These are phyloP conservation scores for Globodera rostochiensis DNA, from an alignment of 1,140 invertebrate genomes.

Conservation along the genomic window DNA sequence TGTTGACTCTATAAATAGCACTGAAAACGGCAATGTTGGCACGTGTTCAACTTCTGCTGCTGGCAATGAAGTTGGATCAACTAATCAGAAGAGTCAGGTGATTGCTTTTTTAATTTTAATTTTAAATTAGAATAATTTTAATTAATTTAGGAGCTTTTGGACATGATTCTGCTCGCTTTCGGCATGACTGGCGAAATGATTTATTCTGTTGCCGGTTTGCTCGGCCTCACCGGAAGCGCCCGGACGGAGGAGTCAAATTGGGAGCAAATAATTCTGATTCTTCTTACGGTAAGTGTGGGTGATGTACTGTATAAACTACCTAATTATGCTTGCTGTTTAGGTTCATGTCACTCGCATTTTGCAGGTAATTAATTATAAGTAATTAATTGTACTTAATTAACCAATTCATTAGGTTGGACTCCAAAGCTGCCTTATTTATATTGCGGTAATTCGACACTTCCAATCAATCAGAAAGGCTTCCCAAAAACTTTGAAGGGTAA, in stretches of 20 bases:
- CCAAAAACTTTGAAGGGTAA: conserved; percentile 35
- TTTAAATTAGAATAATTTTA: conserved; percentile 8
- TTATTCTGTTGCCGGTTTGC: conserved; percentile 61
- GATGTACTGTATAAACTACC: background rate
- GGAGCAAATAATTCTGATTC: conserved; percentile 45
- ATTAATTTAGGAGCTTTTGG: conserved; percentile 54
- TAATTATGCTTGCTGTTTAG: conserved; percentile 36
- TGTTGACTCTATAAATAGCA: background rate
- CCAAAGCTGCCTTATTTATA: conserved; percentile 61
- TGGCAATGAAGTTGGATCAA: background rate
- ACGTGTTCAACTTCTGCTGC: no score
- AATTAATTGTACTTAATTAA: background rate
- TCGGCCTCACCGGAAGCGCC: conserved; percentile 54
- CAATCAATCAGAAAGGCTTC: background rate
- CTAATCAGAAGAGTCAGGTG: conserved; percentile 15
- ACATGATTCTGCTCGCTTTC: conserved; percentile 58
- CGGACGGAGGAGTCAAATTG: conserved; percentile 41
- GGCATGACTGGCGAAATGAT: conserved; percentile 62
- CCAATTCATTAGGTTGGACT: conserved; percentile 52
- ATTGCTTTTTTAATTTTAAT: no score
- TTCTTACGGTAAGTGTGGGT: conserved; percentile 17
- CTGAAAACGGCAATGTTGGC: background rate
- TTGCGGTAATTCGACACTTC: conserved; percentile 40
- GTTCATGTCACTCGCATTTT: conserved; percentile 60
- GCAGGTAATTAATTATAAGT: conserved; percentile 43